Evolutionary conservation across 2,113 vertebrate genomes (phyloP), one percentile per base, ranked within the genome.

Genomic region (Menura novaehollandiae): DNA sequence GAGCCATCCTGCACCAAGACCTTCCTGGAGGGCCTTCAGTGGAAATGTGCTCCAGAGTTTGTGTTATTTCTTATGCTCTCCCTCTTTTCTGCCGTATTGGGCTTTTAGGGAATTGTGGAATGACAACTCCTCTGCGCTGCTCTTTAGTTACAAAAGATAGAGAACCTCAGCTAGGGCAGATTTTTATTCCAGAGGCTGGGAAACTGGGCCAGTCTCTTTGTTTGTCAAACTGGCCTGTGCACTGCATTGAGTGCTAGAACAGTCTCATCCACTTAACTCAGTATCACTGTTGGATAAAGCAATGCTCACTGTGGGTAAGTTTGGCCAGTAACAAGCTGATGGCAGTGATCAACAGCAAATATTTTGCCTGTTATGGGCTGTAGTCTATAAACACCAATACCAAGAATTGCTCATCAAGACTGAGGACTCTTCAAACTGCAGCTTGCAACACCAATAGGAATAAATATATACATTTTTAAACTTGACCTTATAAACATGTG

Each of bases 391-490:
- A 90, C 82, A 85, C 9, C 41, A 44, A 35, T 77, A 79, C 28
- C 41, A 85, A 86, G 72, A 67, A 83, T 13, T 80, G 32, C 46
- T 91, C 58, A 79, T 66, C 69, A 60, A 46, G 37, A 77, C 1
- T 72, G 66, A 83, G 67, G 43, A 32, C 55, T 83, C 78, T 88
- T 93, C 82, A 94, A 88, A 69, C 63, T 43, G 51, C 51, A 81
- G 63, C 81, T 83, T 76, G 35, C 80, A 74, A 89, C 87, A 89
- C 67, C 66, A 95, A 55, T 14, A 85, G 71, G 35, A 95, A 93
- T 94, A 97, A 96, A 94, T 93, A 88, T 51, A 73, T 74, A 83
- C 55, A 46, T 74, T 88, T 72, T 59, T 93, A 85, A 96, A 88
- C 67, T 88, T 86, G 82, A 95, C 72, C 46, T 83, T 76, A 71